A percentile compares a stretch with the other conserved stretches of the same genome.
Evolutionary conservation across 2,888 invertebrate genomes (phyloP).

Genomic region (Cactoblastis cactorum): DNA sequence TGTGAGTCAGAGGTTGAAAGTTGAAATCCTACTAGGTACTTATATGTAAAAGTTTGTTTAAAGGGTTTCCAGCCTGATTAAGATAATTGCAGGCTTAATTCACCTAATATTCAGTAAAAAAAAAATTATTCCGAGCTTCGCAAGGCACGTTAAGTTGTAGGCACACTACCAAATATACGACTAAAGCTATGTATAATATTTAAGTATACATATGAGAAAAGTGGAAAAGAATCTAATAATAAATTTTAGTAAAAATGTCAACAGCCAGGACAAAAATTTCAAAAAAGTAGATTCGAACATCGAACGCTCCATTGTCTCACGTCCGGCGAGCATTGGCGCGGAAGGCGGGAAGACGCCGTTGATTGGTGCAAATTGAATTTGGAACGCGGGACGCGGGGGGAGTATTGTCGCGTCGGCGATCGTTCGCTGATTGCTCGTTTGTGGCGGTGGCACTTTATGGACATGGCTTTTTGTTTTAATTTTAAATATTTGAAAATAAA

Average conservation of each 20-base stretch:
- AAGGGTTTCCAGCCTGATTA: no score
- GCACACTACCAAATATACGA: no score
- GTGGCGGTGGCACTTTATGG: slow-evolving; percentile 47
- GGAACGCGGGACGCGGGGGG: slow-evolving; percentile 47
- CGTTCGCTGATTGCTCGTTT: slow-evolving; percentile 78
- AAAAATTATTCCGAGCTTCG: no score
- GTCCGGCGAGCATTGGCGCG: slow-evolving; percentile 56
- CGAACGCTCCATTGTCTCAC: slow-evolving; percentile 38
- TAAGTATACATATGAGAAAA: no score
- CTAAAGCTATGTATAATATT: no score
- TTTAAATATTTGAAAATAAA: not conserved
- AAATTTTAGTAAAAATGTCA: not conserved
- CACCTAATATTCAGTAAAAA: no score
- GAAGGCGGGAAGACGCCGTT: slow-evolving; percentile 77
- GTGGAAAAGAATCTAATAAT: not conserved
- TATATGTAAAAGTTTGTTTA: no score
- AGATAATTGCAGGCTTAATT: no score
- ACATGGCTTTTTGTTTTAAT: slow-evolving; percentile 25
- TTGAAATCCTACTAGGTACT: no score
- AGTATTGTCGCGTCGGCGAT: slow-evolving; percentile 78
- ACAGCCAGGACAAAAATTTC: slow-evolving; percentile 4
- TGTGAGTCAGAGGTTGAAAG: no score
- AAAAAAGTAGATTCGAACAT: slow-evolving; percentile 28
- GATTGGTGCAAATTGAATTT: slow-evolving; percentile 80
- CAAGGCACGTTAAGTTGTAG: no score